Percentiles rank a stretch among this genome's conserved stretches.
Evolutionary conservation across 2,888 invertebrate species (phyloP).

Genomic region (Bhutanitis thaidina): DNA sequence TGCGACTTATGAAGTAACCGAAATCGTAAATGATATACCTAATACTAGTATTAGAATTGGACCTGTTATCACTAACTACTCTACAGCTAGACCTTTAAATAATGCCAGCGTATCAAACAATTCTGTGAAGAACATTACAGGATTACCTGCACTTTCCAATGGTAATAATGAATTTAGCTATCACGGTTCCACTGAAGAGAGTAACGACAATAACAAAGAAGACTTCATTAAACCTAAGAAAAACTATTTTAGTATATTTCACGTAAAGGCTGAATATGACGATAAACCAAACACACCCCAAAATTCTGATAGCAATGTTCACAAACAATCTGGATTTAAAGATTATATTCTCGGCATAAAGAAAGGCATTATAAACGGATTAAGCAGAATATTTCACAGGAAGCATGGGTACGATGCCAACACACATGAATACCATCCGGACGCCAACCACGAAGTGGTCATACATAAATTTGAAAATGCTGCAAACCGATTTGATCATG

Average conservation of each 20-base stretch:
- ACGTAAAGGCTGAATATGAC: constrained; percentile 41
- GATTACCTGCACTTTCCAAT: neutral
- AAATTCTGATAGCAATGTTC: constrained; percentile 14
- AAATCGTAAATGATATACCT: constrained; percentile 51
- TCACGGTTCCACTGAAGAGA: neutral
- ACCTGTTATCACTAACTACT: constrained; percentile 42
- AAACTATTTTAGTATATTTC: constrained; percentile 34
- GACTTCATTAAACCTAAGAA: constrained; percentile 18
- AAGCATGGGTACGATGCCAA: constrained; percentile 24
- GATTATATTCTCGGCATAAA: constrained; percentile 38
- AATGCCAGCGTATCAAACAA: constrained; percentile 21
- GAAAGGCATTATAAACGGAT: constrained; percentile 36
- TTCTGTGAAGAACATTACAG: neutral
- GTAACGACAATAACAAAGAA: constrained; percentile 21
- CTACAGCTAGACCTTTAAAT: constrained; percentile 36
- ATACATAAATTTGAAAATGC: constrained; percentile 27
- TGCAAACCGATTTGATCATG: constrained; percentile 1
- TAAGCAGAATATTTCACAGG: constrained; percentile 38
- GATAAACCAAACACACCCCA: constrained; percentile 22
- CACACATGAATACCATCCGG: constrained; percentile 22
- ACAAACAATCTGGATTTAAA: constrained; percentile 35
- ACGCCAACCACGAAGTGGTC: neutral
- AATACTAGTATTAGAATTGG: constrained; percentile 35
- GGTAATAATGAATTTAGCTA: neutral
- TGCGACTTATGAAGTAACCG: constrained; percentile 51